Evolutionary conservation across 2,888 invertebrate species (phyloP).

Genomic region (Podotricha telesiphe): DNA sequence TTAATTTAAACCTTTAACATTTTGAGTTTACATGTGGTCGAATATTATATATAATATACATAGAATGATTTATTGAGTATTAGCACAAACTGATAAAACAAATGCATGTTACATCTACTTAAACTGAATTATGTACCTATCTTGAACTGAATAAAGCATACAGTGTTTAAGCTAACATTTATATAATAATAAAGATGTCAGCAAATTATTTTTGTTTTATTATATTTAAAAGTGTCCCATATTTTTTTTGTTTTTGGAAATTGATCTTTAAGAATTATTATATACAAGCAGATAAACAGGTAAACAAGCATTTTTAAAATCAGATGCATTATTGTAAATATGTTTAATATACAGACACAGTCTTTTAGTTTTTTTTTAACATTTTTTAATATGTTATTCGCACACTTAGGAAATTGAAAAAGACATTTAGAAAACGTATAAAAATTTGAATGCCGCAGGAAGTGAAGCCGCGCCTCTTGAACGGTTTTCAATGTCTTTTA

Average conservation of each 20-base stretch:
- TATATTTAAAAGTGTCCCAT: conserved; percentile 43
- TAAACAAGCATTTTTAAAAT: too few species aligned
- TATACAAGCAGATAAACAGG: too few species aligned
- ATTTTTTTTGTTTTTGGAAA: background rate
- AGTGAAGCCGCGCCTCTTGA: too few species aligned
- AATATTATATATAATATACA: background rate
- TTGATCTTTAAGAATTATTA: background rate
- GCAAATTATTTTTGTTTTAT: conserved; percentile 43
- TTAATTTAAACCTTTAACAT: background rate
- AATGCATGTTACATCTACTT: background rate
- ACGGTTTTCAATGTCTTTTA: too few species aligned
- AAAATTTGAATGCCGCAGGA: too few species aligned
- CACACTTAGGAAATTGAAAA: too few species aligned
- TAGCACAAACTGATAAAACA: conserved; percentile 26
- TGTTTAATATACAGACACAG: too few species aligned
- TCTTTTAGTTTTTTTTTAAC: too few species aligned
- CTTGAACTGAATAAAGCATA: conserved; percentile 47
- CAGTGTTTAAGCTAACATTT: conserved; percentile 40
- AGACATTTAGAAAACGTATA: too few species aligned
- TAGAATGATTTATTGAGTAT: background rate
- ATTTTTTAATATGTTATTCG: too few species aligned
- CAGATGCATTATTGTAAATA: too few species aligned
- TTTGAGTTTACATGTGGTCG: too few species aligned
- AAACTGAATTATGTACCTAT: conserved; percentile 17
- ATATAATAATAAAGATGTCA: conserved; percentile 51